Base-by-base conservation (phyloP, 2,888 invertebrate genomes). In the Himalopsyche japonica region DNA sequence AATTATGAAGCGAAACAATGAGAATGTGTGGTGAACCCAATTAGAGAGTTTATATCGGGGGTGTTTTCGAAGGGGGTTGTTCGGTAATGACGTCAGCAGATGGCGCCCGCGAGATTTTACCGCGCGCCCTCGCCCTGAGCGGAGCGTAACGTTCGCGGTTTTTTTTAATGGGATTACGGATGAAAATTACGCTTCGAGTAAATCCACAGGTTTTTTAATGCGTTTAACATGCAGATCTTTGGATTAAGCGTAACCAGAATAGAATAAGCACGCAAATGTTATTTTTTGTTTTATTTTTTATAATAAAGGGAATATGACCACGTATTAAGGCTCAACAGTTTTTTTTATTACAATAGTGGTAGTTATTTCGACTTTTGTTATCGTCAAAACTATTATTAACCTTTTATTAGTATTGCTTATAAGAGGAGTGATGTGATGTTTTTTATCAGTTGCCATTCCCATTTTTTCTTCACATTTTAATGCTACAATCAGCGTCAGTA, bases 1-100 rank as follows among this genome's bases (percentile, higher is more conserved):
- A 70, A 70, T 70, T 70, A 70, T 10, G 20, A 70, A 70, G 30
- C 15, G 15, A 30, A 70, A 70, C 70, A 70, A 70, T 70, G 70
- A 70, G 70, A 57, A 70, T 70, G 70, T 70, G 70, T 70, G 70
- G 70, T 70, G 70, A 70, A 70, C 70, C 70, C 70, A 70, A 70
- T 70, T 30, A 30, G 70, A 27, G 70, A 70, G 30, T 70, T 70
- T 70, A 70, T 70, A 27, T 70, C 15, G 27, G 18, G 27, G 70
- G 30, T 4, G 30, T 43, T 43, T 43, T 37, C 10, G 15, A 15
- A 20, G 70, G 30, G 27, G 70, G 70, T 30, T 70, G 27, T 70
- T 30, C 30, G 8, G 70, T 70, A 70, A 70, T 70, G 70, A 70
- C 70, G 70, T 70, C 70, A 10, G 70, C 70, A 70, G 70, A 70